Evolutionary conservation across 2,113 vertebrate genomes (phyloP).

Genomic region (Amphilophus citrinellus): DNA sequence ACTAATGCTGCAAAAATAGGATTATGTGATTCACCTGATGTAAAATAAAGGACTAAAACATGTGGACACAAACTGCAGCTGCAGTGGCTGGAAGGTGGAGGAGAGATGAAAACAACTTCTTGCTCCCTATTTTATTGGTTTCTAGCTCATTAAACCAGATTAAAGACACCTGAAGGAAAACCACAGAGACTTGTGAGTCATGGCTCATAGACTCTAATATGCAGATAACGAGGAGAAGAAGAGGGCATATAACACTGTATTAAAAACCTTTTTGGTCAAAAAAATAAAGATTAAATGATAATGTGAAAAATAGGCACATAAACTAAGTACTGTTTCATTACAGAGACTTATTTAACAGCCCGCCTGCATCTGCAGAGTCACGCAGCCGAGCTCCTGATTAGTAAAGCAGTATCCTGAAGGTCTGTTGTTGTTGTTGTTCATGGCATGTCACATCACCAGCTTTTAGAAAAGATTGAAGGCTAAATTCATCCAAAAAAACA

Average conservation of each 20-base stretch:
- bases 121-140: background rate
- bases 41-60: background rate
- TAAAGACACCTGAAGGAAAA: conserved; percentile 5
- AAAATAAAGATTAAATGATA: background rate
- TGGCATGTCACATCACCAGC: background rate
- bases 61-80: background rate
- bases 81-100: background rate
- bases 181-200: background rate
- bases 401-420: background rate
- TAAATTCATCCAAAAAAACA: background rate
- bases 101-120: background rate
- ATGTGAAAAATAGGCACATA: background rate
- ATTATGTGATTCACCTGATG: background rate
- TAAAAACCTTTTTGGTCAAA: background rate
- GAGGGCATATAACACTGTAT: background rate
- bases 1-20: background rate
- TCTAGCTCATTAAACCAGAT: background rate
- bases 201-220: background rate
- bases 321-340: background rate
- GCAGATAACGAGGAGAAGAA: background rate
- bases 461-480: background rate
- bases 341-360: background rate
- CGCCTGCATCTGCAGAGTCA: background rate
- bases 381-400: background rate
- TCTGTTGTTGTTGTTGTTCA: background rate